phyloP scores from a whole-genome alignment of 2,113 vertebrate species.

The Sinocyclocheilus anshuiensis region DNA sequence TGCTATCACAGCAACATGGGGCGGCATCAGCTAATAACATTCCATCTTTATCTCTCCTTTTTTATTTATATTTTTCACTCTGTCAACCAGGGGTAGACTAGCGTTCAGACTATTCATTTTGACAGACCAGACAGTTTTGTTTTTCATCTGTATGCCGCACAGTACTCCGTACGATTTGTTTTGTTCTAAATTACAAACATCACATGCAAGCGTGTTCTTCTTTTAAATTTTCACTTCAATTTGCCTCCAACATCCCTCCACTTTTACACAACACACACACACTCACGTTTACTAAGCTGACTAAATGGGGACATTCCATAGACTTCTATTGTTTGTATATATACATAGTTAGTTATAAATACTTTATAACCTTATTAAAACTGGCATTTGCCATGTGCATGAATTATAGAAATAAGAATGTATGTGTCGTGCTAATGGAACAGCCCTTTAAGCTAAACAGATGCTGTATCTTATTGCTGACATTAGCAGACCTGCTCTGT shows the following conservation, averaged over 20 bases:
- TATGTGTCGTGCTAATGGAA: neutral
- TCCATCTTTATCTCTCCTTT: constrained; percentile 2
- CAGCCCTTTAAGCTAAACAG: neutral
- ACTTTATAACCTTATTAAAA: neutral
- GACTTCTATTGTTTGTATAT: neutral
- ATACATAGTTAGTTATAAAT: neutral
- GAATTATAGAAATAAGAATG: neutral
- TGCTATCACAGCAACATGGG: neutral
- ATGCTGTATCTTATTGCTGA: neutral
- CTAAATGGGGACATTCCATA: neutral
- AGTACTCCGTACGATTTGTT: neutral
- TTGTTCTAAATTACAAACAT: constrained; percentile 7
- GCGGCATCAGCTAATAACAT: neutral
- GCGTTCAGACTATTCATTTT: neutral
- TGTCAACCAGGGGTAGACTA: neutral
- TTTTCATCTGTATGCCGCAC: neutral
- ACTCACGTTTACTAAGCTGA: neutral
- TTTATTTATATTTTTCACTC: neutral
- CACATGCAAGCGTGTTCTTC: neutral
- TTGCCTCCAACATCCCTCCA: neutral
- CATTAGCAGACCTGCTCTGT: neutral
- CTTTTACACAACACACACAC: neutral
- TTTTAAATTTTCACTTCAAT: neutral
- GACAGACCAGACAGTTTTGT: neutral
- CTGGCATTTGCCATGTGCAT: neutral